Conservation (phyloP, 2,888 invertebrate genomes). For the Tenthredo distinguenda region DNA sequence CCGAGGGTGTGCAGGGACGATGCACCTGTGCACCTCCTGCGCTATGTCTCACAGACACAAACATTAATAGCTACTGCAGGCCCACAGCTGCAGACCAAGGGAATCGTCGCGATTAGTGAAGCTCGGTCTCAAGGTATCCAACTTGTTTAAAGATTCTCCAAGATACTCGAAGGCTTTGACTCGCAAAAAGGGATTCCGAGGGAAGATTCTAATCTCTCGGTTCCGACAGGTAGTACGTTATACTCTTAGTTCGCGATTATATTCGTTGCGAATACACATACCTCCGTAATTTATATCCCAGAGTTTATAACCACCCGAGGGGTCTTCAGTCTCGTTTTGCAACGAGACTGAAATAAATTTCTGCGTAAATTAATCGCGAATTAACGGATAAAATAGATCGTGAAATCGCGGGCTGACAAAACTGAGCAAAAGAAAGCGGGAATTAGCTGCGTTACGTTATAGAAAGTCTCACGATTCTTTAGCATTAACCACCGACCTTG, state of each 20-base stretch:
- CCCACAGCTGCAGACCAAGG: slow-evolving; percentile 52
- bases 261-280: not conserved
- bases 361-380: not conserved
- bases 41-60: slow-evolving; percentile 57
- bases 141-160: not conserved
- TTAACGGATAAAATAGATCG: not conserved
- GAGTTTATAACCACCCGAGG: not conserved
- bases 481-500: slow-evolving; percentile 26
- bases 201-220: not conserved
- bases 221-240: not conserved
- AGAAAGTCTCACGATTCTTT: not conserved
- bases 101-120: slow-evolving; percentile 31
- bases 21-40: slow-evolving; percentile 67
- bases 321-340: not conserved
- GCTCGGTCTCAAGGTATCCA: not conserved
- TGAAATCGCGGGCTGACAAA: not conserved
- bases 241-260: not conserved
- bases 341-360: not conserved
- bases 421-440: slow-evolving; percentile 1
- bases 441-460: not conserved
- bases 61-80: not conserved
- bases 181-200: not conserved
- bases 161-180: not conserved
- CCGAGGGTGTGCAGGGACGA: slow-evolving; percentile 69
- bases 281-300: not conserved